Percentiles rank a stretch among this genome's conserved stretches.
Conservation (phyloP, 2,888 invertebrate genomes). For the Agyllia agylla region DNA sequence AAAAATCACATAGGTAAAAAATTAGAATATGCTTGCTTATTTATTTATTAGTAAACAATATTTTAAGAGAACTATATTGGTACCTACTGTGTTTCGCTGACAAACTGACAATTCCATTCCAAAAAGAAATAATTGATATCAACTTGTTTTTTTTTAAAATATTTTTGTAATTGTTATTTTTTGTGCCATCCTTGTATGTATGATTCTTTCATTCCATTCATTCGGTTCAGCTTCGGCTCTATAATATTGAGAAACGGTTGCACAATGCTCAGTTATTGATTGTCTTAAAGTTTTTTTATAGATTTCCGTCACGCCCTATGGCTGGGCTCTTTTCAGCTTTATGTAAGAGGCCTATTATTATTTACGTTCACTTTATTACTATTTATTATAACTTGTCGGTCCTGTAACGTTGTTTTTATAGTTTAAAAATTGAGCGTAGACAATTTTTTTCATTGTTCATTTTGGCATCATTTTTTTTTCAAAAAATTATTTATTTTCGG, state of each 20-base stretch:
- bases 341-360: conserved; percentile 19
- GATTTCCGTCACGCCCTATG: conserved; percentile 17
- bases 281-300: conserved; percentile 31
- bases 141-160: no score
- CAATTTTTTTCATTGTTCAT: no score
- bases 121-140: background rate
- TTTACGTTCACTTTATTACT: conserved; percentile 21
- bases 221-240: background rate
- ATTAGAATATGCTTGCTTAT: no score
- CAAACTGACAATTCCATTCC: background rate
- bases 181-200: background rate
- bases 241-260: conserved; percentile 19
- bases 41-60: no score
- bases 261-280: conserved; percentile 22
- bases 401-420: background rate
- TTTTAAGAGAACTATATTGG: no score
- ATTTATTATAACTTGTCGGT: background rate
- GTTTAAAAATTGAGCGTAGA: background rate
- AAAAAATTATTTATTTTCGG: no score
- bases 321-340: background rate
- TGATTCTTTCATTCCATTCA: background rate
- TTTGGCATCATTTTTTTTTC: no score
- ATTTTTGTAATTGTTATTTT: background rate
- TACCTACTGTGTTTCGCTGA: no score
- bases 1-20: no score